phyloP scores from a whole-genome alignment of 2,888 invertebrate species.

The Cephus rjabovi region DNA sequence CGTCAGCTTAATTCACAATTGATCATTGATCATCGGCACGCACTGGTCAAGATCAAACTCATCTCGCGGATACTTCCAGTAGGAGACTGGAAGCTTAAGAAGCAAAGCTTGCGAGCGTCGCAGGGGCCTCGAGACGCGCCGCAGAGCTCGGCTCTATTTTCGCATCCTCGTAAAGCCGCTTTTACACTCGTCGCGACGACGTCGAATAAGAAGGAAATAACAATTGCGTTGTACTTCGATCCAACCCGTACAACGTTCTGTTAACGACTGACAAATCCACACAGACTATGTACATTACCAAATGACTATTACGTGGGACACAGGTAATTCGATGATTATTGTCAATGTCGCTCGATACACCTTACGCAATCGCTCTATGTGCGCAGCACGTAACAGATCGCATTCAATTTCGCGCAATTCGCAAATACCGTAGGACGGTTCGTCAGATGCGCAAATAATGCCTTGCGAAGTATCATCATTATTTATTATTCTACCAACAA shows the following conservation, averaged over 20 bases:
- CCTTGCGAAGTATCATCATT: neutral
- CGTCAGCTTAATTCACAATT: neutral
- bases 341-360: slow-evolving; percentile 33
- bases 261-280: neutral
- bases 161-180: slow-evolving; percentile 26
- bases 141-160: slow-evolving; percentile 26
- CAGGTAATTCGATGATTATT: slow-evolving; percentile 49
- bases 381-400: neutral
- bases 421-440: neutral
- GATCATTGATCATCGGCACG: neutral
- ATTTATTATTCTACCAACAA: too few species aligned
- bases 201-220: slow-evolving; percentile 4
- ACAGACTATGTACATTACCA: slow-evolving; percentile 5
- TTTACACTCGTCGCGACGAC: slow-evolving; percentile 7
- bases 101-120: neutral
- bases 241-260: slow-evolving; percentile 7
- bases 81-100: neutral
- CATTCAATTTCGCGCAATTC: neutral
- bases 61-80: slow-evolving; percentile 1
- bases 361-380: slow-evolving; percentile 30
- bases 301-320: slow-evolving; percentile 16
- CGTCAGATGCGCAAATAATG: neutral
- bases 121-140: neutral
- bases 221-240: neutral
- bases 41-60: neutral